Evolutionary conservation across 53 echinoderm and acorn worm species (phyloP), one percentile per base, ranked within the genome.

Genomic region (Crossaster papposus): DNA sequence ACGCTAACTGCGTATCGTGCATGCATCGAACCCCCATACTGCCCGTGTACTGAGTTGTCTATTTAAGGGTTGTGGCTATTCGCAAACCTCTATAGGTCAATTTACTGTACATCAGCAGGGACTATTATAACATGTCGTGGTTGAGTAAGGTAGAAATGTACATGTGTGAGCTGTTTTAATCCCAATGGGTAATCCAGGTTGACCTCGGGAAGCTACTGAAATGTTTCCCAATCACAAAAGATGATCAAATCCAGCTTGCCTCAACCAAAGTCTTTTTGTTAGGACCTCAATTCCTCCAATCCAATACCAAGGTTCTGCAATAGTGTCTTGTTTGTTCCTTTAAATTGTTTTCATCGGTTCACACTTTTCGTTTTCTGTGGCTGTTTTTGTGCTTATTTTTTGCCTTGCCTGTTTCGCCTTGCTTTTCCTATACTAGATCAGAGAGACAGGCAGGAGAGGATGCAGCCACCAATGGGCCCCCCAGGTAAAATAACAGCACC

Each of bases 401-500:
- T 71, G 87, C 87, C 28, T 54, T 87, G 75, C 87, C 54, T 63
- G 30, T 76, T 75, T 37, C 35, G 77, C 75, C 77, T 87, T 87
- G 87, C 87, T 58, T 77, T 87, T 77, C 74, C 34, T 26, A 29
- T 55, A 54, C 76, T 77, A 87, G 87, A 87, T 87, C 87, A 14
- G 76, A 87, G 77, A 62, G 75, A 75, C 62, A n/a, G 36, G 87
- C 74, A 23, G 34, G 35, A 62, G 87, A 22, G 87, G 77, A 87
- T 77, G 77, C 76, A 76, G 63, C 76, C 87, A 87, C 76, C 75
- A 77, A 87, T 58, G 77, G 87, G 36, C 77, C 77, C 87, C 87
- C 87, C 77, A 87, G 87, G 87, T 87, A 87, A 76, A 87, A 87
- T 77, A 77, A 87, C 30, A 87, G 82, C 82, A 14, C 3, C 3